Conservation (phyloP, 2,888 invertebrate genomes). For the Phortica okadai region DNA sequence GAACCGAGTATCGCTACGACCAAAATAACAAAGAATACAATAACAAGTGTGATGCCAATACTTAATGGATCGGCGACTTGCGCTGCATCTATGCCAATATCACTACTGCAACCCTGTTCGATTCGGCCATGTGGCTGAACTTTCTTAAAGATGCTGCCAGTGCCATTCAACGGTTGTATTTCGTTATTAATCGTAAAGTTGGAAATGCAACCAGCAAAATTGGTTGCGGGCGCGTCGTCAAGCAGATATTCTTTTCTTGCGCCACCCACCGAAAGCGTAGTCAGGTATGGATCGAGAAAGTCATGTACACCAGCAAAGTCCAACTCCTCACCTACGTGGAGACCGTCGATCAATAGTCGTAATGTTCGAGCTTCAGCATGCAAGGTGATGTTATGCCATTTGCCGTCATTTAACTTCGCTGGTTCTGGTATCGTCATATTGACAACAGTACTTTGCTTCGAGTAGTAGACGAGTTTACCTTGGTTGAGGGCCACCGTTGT, state of each 20-base stretch:
- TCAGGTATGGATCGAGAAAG: conserved; percentile 93
- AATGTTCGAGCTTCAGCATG: conserved; percentile 84
- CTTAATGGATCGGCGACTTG: conserved; percentile 91
- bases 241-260: conserved; percentile 79
- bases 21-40: conserved; percentile 94
- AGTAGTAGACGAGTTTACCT: conserved; percentile 88
- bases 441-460: conserved; percentile 86
- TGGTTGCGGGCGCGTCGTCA: conserved; percentile 78
- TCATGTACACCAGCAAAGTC: conserved; percentile 92
- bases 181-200: conserved; percentile 93
- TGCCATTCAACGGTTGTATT: conserved; percentile 92
- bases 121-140: conserved; percentile 85
- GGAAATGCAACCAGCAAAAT: conserved; percentile 92
- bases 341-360: conserved; percentile 84
- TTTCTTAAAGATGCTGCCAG: conserved; percentile 88
- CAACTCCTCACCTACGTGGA: conserved; percentile 87
- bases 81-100: conserved; percentile 85
- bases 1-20: conserved; percentile 92
- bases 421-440: conserved; percentile 87
- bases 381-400: conserved; percentile 92
- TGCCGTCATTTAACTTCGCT: conserved; percentile 84
- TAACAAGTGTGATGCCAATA: conserved; percentile 94
- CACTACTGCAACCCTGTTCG: conserved; percentile 84
- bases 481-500: conserved; percentile 87
- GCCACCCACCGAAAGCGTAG: conserved; percentile 88